A percentile compares a stretch with the other conserved stretches of the same genome.
Conservation (phyloP, 1,140 invertebrate genomes). For the Phenacoccus solenopsis region DNA sequence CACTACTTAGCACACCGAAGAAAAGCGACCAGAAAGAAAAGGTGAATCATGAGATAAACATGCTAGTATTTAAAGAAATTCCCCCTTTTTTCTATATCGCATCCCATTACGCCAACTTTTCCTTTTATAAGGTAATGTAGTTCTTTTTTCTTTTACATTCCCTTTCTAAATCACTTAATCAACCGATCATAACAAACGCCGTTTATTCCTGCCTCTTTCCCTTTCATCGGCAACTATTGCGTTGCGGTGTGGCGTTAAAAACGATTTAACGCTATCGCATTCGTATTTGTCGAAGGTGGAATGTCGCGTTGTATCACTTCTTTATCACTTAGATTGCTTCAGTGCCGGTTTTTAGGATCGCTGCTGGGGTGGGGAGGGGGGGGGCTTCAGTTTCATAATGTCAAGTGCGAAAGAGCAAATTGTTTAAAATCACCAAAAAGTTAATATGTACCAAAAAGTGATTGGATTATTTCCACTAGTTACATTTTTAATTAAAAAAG, state of each 20-base stretch:
- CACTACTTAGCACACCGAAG: background rate
- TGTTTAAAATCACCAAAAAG: too few relatives aligned
- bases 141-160: background rate
- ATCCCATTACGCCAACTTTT: background rate
- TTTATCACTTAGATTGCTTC: too few relatives aligned
- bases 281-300: too few relatives aligned
- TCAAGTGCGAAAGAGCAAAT: too few relatives aligned
- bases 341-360: too few relatives aligned
- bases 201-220: background rate
- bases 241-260: background rate
- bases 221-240: background rate
- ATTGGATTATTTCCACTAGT: too few relatives aligned
- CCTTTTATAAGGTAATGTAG: background rate
- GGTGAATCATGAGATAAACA: conserved; percentile 1
- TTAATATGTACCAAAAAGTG: too few relatives aligned
- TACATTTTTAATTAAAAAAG: too few relatives aligned
- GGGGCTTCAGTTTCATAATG: too few relatives aligned
- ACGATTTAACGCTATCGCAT: background rate
- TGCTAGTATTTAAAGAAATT: background rate
- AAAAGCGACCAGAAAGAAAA: background rate
- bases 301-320: too few relatives aligned
- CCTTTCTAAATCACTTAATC: conserved; percentile 2
- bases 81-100: background rate
- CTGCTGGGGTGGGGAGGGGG: too few relatives aligned
- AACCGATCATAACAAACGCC: background rate